Conservation (phyloP, 2,797 vertebrate species). For the Pangasius djambal region DNA sequence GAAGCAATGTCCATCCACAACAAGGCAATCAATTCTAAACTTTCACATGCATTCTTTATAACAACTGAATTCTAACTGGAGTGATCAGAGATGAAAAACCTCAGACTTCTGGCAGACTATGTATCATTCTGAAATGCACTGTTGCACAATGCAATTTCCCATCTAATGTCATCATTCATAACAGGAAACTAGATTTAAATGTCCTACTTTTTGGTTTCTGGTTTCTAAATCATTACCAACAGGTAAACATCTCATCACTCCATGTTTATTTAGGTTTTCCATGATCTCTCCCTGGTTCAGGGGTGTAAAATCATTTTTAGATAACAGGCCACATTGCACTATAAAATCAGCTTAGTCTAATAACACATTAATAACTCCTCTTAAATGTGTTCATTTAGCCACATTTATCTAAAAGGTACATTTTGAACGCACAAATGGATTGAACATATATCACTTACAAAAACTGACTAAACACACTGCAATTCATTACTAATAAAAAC, state of each 20-base stretch:
- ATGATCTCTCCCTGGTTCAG: neutral
- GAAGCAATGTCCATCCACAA: neutral
- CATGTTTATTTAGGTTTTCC: neutral
- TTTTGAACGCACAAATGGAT: neutral
- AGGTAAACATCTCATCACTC: neutral
- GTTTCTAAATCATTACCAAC: neutral
- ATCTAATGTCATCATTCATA: neutral
- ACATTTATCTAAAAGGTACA: neutral
- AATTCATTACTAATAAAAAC: neutral
- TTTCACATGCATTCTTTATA: neutral
- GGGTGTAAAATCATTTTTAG: neutral
- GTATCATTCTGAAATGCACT: too few species aligned
- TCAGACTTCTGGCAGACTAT: neutral
- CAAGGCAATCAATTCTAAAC: neutral
- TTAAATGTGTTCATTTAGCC: neutral
- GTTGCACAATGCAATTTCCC: neutral
- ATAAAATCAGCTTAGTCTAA: neutral
- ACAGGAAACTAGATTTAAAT: neutral
- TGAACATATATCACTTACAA: neutral
- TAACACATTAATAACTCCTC: neutral
- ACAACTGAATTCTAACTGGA: neutral
- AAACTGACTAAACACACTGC: neutral
- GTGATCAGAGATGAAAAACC: neutral
- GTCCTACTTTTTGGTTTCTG: neutral
- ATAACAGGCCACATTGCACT: neutral